Conservation (phyloP, 2,113 vertebrate genomes). For the Zapus hudsonius region DNA sequence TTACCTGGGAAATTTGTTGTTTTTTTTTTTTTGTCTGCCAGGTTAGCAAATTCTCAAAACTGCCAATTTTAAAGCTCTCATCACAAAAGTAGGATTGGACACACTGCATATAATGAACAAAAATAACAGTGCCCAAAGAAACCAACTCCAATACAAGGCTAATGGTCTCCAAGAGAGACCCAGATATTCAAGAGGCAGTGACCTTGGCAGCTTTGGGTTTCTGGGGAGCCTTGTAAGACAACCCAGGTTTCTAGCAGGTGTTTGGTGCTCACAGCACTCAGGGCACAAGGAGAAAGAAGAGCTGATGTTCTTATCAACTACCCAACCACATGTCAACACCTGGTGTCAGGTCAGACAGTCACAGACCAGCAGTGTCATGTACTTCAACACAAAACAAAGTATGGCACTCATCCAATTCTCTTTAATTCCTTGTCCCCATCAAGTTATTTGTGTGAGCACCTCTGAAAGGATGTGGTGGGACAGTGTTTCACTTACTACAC, state of each 20-base stretch:
- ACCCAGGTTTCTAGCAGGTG: neutral
- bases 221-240: neutral
- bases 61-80: constrained; percentile 59
- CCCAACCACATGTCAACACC: neutral
- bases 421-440: neutral
- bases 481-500: neutral
- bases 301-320: neutral
- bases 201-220: neutral
- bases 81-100: constrained; percentile 50
- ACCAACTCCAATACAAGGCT: constrained; percentile 4
- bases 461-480: neutral
- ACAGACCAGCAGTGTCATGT: neutral
- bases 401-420: neutral
- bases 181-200: neutral
- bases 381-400: neutral
- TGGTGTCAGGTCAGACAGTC: neutral
- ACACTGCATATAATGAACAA: neutral
- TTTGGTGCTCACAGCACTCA: neutral
- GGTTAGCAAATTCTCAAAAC: too few species aligned
- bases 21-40: too few species aligned
- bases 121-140: constrained; percentile 25
- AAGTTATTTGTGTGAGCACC: constrained; percentile 1
- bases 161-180: constrained; percentile 5
- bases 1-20: too few species aligned
- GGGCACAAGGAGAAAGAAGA: neutral